Conservation (phyloP, 1,140 invertebrate genomes). For the Oncopodura yosiiana region DNA sequence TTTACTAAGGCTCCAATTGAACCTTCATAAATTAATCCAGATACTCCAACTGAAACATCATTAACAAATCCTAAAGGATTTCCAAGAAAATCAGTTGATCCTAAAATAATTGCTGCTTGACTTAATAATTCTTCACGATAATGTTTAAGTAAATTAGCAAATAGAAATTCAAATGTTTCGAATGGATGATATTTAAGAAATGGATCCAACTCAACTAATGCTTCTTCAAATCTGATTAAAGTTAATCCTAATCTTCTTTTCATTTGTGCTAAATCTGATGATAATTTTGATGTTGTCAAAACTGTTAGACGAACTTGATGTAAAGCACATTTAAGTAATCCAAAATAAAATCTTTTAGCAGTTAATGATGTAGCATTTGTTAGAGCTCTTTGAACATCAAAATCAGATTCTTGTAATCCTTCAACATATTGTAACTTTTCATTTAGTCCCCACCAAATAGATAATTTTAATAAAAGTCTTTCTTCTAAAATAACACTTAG, state of each 20-base stretch:
- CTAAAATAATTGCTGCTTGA: slow-evolving; percentile 89
- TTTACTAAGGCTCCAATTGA: slow-evolving; percentile 76
- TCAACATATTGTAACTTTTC: slow-evolving; percentile 17
- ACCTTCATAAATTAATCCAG: slow-evolving; percentile 81
- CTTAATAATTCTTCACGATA: slow-evolving; percentile 83
- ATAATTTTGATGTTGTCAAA: slow-evolving; percentile 68
- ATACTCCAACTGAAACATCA: slow-evolving; percentile 90
- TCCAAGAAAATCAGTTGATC: slow-evolving; percentile 93
- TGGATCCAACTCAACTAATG: slow-evolving; percentile 77
- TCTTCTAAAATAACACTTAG: slow-evolving; percentile 79
- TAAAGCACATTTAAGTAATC: slow-evolving; percentile 65
- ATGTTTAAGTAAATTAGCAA: slow-evolving; percentile 64
- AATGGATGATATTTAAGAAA: slow-evolving; percentile 77
- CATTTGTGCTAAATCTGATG: slow-evolving; percentile 60
- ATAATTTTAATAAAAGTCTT: slow-evolving; percentile 70
- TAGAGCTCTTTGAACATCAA: slow-evolving; percentile 58
- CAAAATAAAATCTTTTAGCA: slow-evolving; percentile 81
- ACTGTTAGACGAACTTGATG: slow-evolving; percentile 75
- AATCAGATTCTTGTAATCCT: slow-evolving; percentile 47
- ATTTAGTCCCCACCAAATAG: slow-evolving; percentile 51
- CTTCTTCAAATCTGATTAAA: slow-evolving; percentile 92
- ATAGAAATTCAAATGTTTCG: slow-evolving; percentile 73
- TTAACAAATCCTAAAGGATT: slow-evolving; percentile 92
- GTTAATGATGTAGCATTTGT: slow-evolving; percentile 69
- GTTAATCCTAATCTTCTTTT: slow-evolving; percentile 79